These are phyloP conservation scores for Saguinus midas DNA, from an alignment of 2,113 vertebrate species.

Conservation along the genomic window DNA sequence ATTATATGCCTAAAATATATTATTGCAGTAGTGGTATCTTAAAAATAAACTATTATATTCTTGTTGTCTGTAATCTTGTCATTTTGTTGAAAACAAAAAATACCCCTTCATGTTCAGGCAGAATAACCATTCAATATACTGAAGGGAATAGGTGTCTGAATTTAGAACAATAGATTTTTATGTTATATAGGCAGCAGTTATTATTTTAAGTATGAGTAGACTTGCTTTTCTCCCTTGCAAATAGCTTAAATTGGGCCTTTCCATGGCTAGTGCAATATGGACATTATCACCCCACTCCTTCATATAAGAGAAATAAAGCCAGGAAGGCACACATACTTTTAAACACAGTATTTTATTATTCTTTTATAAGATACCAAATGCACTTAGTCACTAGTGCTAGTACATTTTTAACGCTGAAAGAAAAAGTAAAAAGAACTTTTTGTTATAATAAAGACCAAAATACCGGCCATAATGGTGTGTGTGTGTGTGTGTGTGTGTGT, in stretches of 20 bases:
- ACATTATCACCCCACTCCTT: neutral
- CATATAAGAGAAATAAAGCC: neutral
- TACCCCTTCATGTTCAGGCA: neutral
- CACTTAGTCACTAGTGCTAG: neutral
- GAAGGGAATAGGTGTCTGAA: neutral
- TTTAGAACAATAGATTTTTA: neutral
- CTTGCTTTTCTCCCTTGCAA: neutral
- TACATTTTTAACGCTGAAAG: neutral
- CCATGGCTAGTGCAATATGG: neutral
- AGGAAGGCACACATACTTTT: neutral
- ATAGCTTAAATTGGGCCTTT: neutral
- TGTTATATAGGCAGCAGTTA: neutral
- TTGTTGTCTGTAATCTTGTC: neutral
- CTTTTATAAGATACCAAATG: neutral
- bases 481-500: too few relatives aligned
- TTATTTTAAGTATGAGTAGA: neutral
- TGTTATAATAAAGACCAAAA: neutral
- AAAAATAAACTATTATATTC: neutral
- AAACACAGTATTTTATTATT: neutral
- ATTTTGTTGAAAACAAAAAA: neutral
- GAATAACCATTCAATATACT: neutral
- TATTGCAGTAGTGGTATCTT: neutral
- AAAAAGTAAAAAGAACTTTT: neutral
- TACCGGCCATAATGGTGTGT: rapidly evolving
- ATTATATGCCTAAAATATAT: constrained; percentile 13